Conservation (phyloP, 1,140 invertebrate species). For the Daktulosphaira vitifoliae region DNA sequence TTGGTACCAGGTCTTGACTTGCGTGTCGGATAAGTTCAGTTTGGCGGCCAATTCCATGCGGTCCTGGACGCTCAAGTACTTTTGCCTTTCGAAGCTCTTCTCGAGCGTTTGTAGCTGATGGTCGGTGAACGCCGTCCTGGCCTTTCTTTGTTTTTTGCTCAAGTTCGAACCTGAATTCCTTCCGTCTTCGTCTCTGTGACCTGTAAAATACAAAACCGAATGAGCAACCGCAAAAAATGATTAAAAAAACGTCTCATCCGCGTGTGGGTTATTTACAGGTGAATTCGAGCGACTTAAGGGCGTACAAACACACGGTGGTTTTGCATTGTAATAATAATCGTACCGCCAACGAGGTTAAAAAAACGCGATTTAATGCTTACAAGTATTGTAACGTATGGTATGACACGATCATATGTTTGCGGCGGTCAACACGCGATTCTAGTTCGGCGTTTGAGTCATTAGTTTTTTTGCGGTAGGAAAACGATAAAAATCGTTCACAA, state of each 20-base stretch:
- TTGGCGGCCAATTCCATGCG: constrained; percentile 95
- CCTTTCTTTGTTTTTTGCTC: constrained; percentile 91
- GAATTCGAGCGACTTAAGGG: too few species aligned
- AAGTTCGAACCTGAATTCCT: constrained; percentile 46
- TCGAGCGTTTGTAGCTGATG: constrained; percentile 94
- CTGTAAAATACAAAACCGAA: constrained; percentile 36
- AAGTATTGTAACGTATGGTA: background rate
- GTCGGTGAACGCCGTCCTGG: constrained; percentile 96
- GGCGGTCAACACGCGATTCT: too few species aligned
- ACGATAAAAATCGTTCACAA: constrained; percentile 23
- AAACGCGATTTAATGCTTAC: constrained; percentile 23
- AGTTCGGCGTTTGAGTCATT: too few species aligned
- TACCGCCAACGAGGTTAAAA: too few species aligned
- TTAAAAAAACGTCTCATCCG: too few species aligned
- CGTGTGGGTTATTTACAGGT: too few species aligned
- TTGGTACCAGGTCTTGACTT: constrained; percentile 97
- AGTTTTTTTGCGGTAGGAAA: too few species aligned
- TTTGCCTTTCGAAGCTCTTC: constrained; percentile 95
- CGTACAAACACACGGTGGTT: too few species aligned
- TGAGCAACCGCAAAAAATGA: too few species aligned
- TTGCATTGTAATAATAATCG: too few species aligned
- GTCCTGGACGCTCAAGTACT: constrained; percentile 97
- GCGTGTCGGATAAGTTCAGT: constrained; percentile 91
- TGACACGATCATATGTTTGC: too few species aligned
- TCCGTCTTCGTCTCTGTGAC: constrained; percentile 40